Evolutionary conservation across 2,113 vertebrate genomes (phyloP).

Genomic region (Sander vitreus): DNA sequence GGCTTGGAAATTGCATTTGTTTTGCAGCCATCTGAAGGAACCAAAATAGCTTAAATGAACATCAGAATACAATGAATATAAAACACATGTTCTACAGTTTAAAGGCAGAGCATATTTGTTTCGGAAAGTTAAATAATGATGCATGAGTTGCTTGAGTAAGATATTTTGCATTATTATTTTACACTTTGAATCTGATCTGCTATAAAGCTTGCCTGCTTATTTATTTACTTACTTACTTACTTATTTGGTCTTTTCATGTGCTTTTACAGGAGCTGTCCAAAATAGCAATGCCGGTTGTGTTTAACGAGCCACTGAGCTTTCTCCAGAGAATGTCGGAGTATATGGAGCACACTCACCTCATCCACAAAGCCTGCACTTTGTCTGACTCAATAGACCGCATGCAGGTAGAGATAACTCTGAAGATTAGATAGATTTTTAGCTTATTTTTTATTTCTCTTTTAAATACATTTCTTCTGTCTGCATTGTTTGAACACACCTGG

Average conservation of each 20-base stretch:
- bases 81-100: background rate
- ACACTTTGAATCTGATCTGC: background rate
- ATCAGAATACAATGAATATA: background rate
- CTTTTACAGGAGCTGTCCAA: constrained; percentile 92
- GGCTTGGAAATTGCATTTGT: background rate
- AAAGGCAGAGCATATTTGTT: background rate
- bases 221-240: background rate
- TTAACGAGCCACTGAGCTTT: constrained; percentile 97
- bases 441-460: background rate
- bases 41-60: constrained; percentile 12
- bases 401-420: constrained; percentile 85
- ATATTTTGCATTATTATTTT: background rate
- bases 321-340: constrained; percentile 97
- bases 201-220: background rate
- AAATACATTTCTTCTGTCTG: background rate
- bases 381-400: constrained; percentile 92
- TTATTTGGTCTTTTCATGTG: background rate
- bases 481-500: background rate
- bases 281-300: constrained; percentile 97
- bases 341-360: constrained; percentile 96
- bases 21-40: background rate
- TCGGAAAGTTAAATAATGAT: background rate
- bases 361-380: constrained; percentile 89
- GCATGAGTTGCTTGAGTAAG: background rate
- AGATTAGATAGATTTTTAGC: too few relatives aligned